Evolutionary conservation across 2,113 vertebrate species (phyloP), one percentile per base, ranked within the genome.

Genomic region (Oostethus manadensis): DNA sequence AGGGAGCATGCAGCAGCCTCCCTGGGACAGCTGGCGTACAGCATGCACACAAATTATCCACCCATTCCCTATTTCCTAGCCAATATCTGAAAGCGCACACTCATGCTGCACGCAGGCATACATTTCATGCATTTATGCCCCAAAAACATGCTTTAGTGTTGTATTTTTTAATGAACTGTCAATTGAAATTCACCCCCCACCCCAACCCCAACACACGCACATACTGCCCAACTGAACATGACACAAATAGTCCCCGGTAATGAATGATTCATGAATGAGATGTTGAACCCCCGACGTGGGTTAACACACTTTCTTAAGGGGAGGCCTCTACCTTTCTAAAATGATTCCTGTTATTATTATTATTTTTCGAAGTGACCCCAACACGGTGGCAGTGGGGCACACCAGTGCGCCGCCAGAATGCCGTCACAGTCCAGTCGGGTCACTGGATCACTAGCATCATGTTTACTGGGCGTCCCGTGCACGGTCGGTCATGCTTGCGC

Each of bases 201-300:
- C 26, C 29, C 4, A 38, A 1, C 10, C 11, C n/a, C 11, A 7
- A 9, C 40, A n/a, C 5, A 14, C 15, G 5, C 14, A 38, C 10
- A 38, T 43, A 22, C 38, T 68, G 77, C 64, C 66, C 77, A 80
- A 76, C 78, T 50, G 66, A 81, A 77, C 73, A 68, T 77, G 70
- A 51, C 50, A 76, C 70, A 66, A 71, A 81, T 73, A 76, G 60
- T 77, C 76, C 60, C 75, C 64, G 70, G 58, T 74, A 64, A 80
- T 87, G 58, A 78, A 88, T 85, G 74, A 88, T 86, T 84, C 79
- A 88, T 88, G 81, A 84, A 82, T 82, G 79, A 78, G 79, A 70
- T 73, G 83, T 75, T 81, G 80, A 79, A 72, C 71, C 77, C 76
- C 76, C 77, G 77, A 58, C 15, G 35, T 80, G 69, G 77, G 79